phyloP scores from a whole-genome alignment of 1,140 invertebrate species.

The Doryteuthis pealeii region DNA sequence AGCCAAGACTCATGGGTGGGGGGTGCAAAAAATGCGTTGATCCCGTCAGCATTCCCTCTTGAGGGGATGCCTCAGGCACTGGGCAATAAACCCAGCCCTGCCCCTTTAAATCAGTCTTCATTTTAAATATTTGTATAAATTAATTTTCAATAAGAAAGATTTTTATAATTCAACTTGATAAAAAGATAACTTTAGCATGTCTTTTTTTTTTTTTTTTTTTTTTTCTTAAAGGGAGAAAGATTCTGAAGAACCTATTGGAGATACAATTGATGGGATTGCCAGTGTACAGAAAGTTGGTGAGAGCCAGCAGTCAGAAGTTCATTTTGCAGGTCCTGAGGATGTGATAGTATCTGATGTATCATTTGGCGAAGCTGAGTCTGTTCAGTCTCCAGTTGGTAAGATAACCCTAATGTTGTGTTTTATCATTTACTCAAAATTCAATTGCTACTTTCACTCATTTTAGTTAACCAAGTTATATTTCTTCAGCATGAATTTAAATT shows the following conservation, averaged over 20 bases:
- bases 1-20: too few species aligned
- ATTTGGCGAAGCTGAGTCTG: constrained; percentile 73
- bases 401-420: background rate
- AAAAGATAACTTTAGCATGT: too few species aligned
- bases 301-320: constrained; percentile 53
- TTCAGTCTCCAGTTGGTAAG: constrained; percentile 77
- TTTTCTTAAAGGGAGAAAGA: background rate
- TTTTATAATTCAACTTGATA: too few species aligned
- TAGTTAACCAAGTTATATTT: too few species aligned
- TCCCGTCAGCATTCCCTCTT: too few species aligned
- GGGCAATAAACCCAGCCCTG: too few species aligned
- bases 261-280: background rate
- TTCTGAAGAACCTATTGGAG: background rate
- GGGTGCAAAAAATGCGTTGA: too few species aligned
- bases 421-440: background rate
- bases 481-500: too few species aligned
- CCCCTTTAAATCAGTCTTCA: too few species aligned
- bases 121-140: too few species aligned
- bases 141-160: too few species aligned
- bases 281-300: constrained; percentile 17
- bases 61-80: too few species aligned
- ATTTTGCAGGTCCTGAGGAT: constrained; percentile 78
- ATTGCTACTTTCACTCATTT: background rate
- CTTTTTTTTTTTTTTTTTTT: background rate
- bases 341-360: constrained; percentile 74